phyloP scores from a whole-genome alignment of 2,797 vertebrate genomes.

The Pelodytes ibericus region DNA sequence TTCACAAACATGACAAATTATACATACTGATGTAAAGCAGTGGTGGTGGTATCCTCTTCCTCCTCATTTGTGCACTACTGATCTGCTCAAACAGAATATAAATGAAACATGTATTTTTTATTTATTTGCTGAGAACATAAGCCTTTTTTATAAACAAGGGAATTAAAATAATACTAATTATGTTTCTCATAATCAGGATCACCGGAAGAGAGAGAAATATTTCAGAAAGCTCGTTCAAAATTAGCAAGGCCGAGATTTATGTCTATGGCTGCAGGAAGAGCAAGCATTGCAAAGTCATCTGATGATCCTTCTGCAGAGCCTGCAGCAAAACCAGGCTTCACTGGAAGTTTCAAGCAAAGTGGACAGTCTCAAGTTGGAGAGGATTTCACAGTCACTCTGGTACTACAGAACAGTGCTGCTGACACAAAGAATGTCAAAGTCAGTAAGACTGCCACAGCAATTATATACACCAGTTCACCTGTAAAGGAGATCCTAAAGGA shows the following conservation, averaged over 20 bases:
- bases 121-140: neutral
- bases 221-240: neutral
- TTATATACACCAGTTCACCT: constrained; percentile 25
- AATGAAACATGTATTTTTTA: too few relatives aligned
- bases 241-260: neutral
- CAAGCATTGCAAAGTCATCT: neutral
- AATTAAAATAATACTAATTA: too few relatives aligned
- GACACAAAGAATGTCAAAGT: neutral
- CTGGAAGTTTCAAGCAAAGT: neutral
- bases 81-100: too few relatives aligned
- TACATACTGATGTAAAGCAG: too few relatives aligned
- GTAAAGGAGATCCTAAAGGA: constrained; percentile 5
- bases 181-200: constrained; percentile 13
- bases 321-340: constrained; percentile 14
- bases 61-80: too few relatives aligned
- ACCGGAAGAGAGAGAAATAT: constrained; percentile 18
- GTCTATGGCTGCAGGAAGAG: neutral
- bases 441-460: constrained; percentile 9
- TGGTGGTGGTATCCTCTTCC: too few relatives aligned
- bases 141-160: too few relatives aligned
- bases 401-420: constrained; percentile 7
- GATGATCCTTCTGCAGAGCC: neutral
- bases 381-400: neutral
- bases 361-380: constrained; percentile 27
- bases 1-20: too few relatives aligned